Base-by-base conservation (phyloP, 2,888 invertebrate species). In the Ctena decussata region DNA sequence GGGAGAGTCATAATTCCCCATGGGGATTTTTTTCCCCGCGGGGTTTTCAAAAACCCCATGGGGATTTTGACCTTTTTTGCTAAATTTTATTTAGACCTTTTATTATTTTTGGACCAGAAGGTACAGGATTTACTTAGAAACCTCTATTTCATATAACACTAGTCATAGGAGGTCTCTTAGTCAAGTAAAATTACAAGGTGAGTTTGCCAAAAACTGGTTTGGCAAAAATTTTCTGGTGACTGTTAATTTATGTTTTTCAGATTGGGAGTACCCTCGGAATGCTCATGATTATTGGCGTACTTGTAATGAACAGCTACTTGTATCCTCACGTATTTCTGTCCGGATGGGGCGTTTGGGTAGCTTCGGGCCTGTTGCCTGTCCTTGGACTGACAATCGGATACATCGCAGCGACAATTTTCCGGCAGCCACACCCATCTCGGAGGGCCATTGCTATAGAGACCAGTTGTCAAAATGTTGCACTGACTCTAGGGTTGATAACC, bases 381-480 rank as follows among this genome's bases (percentile, higher is more conserved):
- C 73, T 78, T 37, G 77, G 82, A 18, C 53, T 82, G 3, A n/a
- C 35, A 30, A 21, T 73, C 8, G 78, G 82, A 35, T 82, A 71
- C 49, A 27, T 74, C 18, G 37, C 72, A 18, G 41, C 82, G 21
- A 37, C 57, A 3, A 57, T 74, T 32, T 35, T 53, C 21, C 24
- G 82, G n/a, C 30, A 49, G 1, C 8, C 74, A 18, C 70, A 32
- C 27, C n/a, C 41, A 6, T 30, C 57, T 30, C 49, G 82, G 21
- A 35, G 78, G 21, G 77, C 82, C 18, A 65, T 82, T 21, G 73
- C 73, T 2, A 70, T 82, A 35, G 78, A 82, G 35, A 73, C 72
- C 12, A 65, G 77, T 0, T 70, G 77, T 15, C 82, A 82, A 57
- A 82, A 82, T 35, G 74, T 82, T 18, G 75, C 74, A 15, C 49